Percentiles rank a stretch among this genome's conserved stretches.
Conservation (phyloP, 1,140 invertebrate species). For the Daktulosphaira vitifoliae region DNA sequence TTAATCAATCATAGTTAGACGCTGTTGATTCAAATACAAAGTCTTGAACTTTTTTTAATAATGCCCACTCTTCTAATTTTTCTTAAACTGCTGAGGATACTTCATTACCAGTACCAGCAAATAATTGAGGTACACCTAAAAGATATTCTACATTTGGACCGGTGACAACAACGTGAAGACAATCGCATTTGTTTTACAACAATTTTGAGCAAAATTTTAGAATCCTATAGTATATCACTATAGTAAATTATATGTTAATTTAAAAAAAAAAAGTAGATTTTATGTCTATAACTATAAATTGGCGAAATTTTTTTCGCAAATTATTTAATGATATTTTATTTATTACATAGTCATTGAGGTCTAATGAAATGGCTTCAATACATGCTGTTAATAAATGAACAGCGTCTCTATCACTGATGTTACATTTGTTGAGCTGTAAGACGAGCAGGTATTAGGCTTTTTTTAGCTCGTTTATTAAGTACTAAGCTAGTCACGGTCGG, state of each 20-base stretch:
- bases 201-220: too few species aligned
- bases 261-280: constrained; percentile 25
- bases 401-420: constrained; percentile 36
- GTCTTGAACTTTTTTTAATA: too few species aligned
- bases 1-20: too few species aligned
- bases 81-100: too few species aligned
- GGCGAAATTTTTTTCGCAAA: constrained; percentile 34
- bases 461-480: neutral
- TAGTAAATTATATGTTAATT: constrained; percentile 27
- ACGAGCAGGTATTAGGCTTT: constrained; percentile 33
- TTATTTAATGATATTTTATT: constrained; percentile 35
- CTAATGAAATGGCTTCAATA: constrained; percentile 33
- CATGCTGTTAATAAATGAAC: constrained; percentile 35
- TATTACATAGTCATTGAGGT: constrained; percentile 29
- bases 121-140: too few species aligned
- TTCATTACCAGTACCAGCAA: too few species aligned
- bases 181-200: too few species aligned
- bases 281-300: constrained; percentile 33
- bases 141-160: too few species aligned
- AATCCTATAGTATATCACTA: constrained; percentile 8
- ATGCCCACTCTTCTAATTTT: too few species aligned
- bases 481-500: too few species aligned
- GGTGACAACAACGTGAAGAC: too few species aligned
- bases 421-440: constrained; percentile 36
- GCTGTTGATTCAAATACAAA: too few species aligned